A percentile compares a stretch with the other conserved stretches of the same genome.
phyloP scores from a whole-genome alignment of 1,140 invertebrate species.

The Heliconius hewitsoni region DNA sequence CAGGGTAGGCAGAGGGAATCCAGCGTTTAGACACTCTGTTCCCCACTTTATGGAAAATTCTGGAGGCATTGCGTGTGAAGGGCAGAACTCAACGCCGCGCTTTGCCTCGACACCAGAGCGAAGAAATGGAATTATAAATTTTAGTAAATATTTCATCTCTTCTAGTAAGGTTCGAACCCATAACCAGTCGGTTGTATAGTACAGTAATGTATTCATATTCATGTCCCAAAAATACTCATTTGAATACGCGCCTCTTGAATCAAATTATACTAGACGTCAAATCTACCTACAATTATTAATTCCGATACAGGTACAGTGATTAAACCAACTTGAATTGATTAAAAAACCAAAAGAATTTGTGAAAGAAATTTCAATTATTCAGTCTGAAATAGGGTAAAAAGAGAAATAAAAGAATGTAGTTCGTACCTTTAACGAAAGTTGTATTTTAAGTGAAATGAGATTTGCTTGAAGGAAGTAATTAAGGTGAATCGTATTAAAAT shows the following conservation, averaged over 20 bases:
- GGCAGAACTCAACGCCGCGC: no score
- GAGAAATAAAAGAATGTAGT: neutral
- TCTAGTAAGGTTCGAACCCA: no score
- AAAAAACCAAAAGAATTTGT: slow-evolving; percentile 2
- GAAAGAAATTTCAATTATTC: slow-evolving; percentile 13
- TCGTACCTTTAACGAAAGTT: slow-evolving; percentile 4
- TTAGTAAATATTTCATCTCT: no score
- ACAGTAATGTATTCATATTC: no score
- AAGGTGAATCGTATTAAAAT: slow-evolving; percentile 3
- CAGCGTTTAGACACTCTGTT: no score
- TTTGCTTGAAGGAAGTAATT: neutral
- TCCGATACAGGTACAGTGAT: neutral
- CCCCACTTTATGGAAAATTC: no score
- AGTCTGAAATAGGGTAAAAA: neutral
- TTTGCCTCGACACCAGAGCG: no score
- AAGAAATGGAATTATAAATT: no score
- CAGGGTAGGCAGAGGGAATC: no score
- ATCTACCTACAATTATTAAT: neutral
- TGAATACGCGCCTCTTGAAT: neutral
- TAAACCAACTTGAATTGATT: neutral
- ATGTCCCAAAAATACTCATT: neutral
- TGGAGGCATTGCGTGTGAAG: no score
- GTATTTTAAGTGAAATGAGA: slow-evolving; percentile 4
- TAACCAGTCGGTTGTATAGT: no score
- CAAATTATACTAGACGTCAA: neutral